phyloP scores from a whole-genome alignment of 2,888 invertebrate genomes.

The Andrena minutula region DNA sequence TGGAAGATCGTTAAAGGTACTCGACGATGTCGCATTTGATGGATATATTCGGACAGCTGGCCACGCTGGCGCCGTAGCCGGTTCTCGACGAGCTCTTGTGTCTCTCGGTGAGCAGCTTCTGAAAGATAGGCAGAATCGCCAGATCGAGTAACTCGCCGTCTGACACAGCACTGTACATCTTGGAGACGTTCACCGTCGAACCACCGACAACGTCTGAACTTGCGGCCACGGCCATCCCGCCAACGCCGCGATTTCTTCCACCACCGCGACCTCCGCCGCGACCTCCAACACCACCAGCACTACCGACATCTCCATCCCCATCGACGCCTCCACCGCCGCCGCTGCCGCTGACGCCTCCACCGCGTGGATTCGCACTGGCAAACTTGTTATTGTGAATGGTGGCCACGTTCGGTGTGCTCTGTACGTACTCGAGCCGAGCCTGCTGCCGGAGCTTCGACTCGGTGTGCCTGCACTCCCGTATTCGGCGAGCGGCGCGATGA shows the following conservation, averaged over 20 bases:
- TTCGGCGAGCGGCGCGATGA: slow-evolving; percentile 63
- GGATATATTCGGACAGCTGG: slow-evolving; percentile 97
- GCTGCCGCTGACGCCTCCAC: slow-evolving; percentile 71
- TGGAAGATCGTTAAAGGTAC: slow-evolving; percentile 89
- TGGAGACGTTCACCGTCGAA: slow-evolving; percentile 80
- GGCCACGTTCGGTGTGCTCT: slow-evolving; percentile 88
- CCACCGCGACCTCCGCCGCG: slow-evolving; percentile 78
- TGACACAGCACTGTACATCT: slow-evolving; percentile 92
- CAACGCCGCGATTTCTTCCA: slow-evolving; percentile 78
- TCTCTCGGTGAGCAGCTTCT: slow-evolving; percentile 94
- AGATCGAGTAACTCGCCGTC: slow-evolving; percentile 94
- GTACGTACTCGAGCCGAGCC: slow-evolving; percentile 86
- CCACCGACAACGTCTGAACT: slow-evolving; percentile 73
- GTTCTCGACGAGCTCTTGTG: slow-evolving; percentile 89
- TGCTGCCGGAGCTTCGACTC: slow-evolving; percentile 82
- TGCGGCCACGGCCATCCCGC: slow-evolving; percentile 71
- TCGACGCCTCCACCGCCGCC: slow-evolving; percentile 80
- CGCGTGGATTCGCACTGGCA: slow-evolving; percentile 85
- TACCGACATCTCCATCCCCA: slow-evolving; percentile 68
- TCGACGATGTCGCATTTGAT: slow-evolving; percentile 98
- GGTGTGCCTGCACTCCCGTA: slow-evolving; percentile 80
- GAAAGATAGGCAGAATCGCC: slow-evolving; percentile 95
- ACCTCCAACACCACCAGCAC: slow-evolving; percentile 78
- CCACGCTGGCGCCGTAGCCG: slow-evolving; percentile 90
- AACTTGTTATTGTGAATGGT: slow-evolving; percentile 86